Evolutionary conservation across 2,797 vertebrate species (phyloP), one percentile per base, ranked within the genome.

Genomic region (Calcarius lapponicus): DNA sequence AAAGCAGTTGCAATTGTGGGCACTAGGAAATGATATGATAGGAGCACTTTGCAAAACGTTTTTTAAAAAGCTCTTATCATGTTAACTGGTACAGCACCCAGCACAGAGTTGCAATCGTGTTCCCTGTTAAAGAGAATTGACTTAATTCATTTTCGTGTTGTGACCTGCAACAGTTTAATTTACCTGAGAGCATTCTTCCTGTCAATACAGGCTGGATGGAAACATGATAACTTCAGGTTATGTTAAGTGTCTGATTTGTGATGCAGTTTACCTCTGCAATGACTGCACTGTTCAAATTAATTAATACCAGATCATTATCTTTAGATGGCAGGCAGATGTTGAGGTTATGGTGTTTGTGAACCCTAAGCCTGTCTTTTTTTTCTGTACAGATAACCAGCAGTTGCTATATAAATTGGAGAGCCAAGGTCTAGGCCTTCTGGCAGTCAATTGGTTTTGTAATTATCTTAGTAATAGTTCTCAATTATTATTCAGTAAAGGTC

Each of bases 391-490:
- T 97, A 87, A 95, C 38, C 48, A 95, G 97, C 92, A 88, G 83
- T 84, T 95, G 95, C 93, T 97, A 29, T 97, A 95, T 97, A 97
- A 97, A 97, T 96, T 94, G 92, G 95, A 85, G 92, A 97, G 91
- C 88, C 84, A 93, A 97, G 96, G 96, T 97, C 96, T 96, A 91
- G 94, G 92, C 96, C 92, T 95, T 97, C 94, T 95, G 95, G 96
- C 92, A 97, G 93, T 92, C 96, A 94, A 96, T 97, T 96, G 95
- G 87, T 94, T 98, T 97, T 97, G 95, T 97, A 98, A 98, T 98
- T 98, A 98, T 97, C 97, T 96, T 96, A 96, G 95, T 97, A 98
- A 98, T 97, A 97, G 96, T 86, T 95, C 95, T 96, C 97, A 93
- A 97, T 98, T 97, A 98, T 97, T 97, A 98, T 97, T 98, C 97